These are phyloP conservation scores for Dryadula phaetusa DNA, from an alignment of 2,888 invertebrate genomes.

Conservation along the genomic window DNA sequence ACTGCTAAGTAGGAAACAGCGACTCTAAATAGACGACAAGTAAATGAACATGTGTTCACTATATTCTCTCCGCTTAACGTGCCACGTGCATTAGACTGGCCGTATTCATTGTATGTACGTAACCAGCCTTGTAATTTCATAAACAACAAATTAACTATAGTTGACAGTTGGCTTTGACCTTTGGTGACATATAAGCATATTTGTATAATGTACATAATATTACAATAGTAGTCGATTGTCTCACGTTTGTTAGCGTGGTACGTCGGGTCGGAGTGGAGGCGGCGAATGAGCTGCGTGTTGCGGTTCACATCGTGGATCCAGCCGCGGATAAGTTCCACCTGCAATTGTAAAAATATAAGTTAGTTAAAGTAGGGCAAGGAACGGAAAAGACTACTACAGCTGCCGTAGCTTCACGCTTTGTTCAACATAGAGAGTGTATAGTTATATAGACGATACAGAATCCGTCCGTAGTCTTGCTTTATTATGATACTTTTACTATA, in stretches of 20 bases:
- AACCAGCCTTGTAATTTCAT: neutral
- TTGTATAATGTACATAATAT: neutral
- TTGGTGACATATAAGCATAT: neutral
- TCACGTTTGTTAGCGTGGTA: conserved; percentile 72
- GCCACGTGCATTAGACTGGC: neutral
- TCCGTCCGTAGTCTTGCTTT: too few relatives aligned
- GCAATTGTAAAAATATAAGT: conserved; percentile 40
- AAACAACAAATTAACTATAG: neutral
- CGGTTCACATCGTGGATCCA: conserved; percentile 79
- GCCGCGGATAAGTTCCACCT: conserved; percentile 79
- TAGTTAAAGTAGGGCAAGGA: neutral
- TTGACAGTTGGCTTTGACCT: neutral
- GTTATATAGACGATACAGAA: too few relatives aligned
- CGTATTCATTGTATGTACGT: neutral
- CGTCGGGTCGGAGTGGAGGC: conserved; percentile 84
- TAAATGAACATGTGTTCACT: too few relatives aligned
- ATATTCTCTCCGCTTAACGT: too few relatives aligned
- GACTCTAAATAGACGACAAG: too few relatives aligned
- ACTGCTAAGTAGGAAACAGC: neutral
- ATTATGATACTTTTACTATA: too few relatives aligned
- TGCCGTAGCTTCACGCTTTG: too few relatives aligned
- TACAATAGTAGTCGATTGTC: neutral
- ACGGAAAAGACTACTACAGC: too few relatives aligned
- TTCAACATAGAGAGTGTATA: too few relatives aligned
- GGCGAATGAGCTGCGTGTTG: conserved; percentile 76